Base-by-base conservation (phyloP, 2,113 vertebrate species). In the Dascyllus trimaculatus region DNA sequence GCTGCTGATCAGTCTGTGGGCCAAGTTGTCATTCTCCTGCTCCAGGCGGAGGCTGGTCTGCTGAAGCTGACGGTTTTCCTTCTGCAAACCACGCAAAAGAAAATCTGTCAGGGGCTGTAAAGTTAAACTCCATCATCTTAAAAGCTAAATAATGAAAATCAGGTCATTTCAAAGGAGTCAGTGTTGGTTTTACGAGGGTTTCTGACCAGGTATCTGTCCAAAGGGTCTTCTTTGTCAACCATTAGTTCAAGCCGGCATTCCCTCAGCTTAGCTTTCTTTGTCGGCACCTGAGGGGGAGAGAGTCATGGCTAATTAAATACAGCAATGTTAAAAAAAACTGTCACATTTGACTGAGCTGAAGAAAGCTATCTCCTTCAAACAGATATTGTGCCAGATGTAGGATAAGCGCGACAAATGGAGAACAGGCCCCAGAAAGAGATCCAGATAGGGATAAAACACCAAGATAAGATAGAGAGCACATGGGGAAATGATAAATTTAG, bases 1-100 rank as follows among this genome's bases (percentile, higher is more conserved):
- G 94, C 97, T 96, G 66, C 94, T 96, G 40, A 98, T 97, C 10
- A 99, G 95, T 81, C 96, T 95, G 3, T 98, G 96, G 18, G 98
- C 98, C 18, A 99, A 95, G 91, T 95, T 95, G 43, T 99, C 98
- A 0, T 99, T 99, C 91, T 99, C 97, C 87, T 99, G 97, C 90
- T 99, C 97, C 93, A 99, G 88, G 66, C 97, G 94, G 91, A 97
- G 95, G 92, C 96, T 98, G 91, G 95, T 93, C 87, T 98, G 95
- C 80, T 97, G 97, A 13, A 99, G 94, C 59, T 93, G 93, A 51
- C 88, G 93, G 93, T 99, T 99, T 67, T 99, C 98, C 90, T 90
- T 95, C 98, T 99, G 92, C 8, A 78, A 84, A 86, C 78, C 90
- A 69, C 87, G 56, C 80, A 66, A 21, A 85, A 90, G 64, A 21